Conservation (phyloP, 2,888 invertebrate genomes). For the Acanthosepion lycidas region DNA sequence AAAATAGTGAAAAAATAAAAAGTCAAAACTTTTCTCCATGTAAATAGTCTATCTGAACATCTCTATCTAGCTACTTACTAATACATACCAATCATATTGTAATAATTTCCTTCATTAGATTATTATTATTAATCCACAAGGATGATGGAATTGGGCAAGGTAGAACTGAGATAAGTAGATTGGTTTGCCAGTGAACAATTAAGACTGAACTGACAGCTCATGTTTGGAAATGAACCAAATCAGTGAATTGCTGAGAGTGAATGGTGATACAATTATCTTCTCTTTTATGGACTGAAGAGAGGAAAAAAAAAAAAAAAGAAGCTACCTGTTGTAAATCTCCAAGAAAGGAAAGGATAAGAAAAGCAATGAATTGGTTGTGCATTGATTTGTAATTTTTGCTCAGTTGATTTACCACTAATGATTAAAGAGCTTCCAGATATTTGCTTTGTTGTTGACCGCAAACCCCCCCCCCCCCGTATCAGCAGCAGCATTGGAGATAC, state of each 20-base stretch:
- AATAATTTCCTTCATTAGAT: too few relatives aligned
- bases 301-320: neutral
- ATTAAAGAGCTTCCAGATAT: slow-evolving; percentile 33
- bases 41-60: too few relatives aligned
- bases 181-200: neutral
- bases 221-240: neutral
- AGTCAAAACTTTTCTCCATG: too few relatives aligned
- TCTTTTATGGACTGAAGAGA: neutral
- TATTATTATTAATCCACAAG: too few relatives aligned
- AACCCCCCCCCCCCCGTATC: too few relatives aligned
- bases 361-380: neutral
- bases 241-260: neutral
- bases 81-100: too few relatives aligned
- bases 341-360: neutral
- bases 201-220: neutral
- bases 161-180: neutral
- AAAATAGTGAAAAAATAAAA: too few relatives aligned
- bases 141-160: too few relatives aligned
- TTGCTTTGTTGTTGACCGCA: neutral
- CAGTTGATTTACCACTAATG: slow-evolving; percentile 8
- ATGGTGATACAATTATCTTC: neutral
- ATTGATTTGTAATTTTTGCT: neutral
- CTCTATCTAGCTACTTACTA: too few relatives aligned
- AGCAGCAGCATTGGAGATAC: neutral
- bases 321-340: neutral